phyloP scores from a whole-genome alignment of 2,888 invertebrate species.

The Oscheius sp. region DNA sequence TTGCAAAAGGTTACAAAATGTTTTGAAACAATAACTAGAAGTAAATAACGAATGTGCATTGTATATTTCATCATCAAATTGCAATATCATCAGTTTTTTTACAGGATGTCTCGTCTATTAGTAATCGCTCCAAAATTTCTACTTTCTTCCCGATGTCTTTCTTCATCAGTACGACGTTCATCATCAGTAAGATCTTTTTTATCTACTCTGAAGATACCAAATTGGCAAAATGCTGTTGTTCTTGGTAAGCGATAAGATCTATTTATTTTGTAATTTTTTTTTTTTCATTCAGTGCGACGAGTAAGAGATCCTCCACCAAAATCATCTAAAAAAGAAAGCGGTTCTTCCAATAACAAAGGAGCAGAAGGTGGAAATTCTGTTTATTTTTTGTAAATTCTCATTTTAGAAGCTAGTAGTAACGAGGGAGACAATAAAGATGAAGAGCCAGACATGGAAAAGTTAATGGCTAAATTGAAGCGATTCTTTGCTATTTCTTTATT shows the following conservation, averaged over 20 bases:
- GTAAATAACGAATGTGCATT: too few relatives aligned
- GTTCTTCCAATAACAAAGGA: neutral
- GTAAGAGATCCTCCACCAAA: neutral
- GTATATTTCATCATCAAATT: too few relatives aligned
- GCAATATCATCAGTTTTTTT: too few relatives aligned
- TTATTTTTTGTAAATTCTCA: neutral
- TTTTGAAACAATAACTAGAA: too few relatives aligned
- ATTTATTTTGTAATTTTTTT: neutral
- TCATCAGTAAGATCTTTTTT: neutral
- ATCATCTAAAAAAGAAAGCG: neutral
- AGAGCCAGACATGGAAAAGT: conserved; percentile 39
- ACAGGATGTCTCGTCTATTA: too few relatives aligned
- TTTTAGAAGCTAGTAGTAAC: neutral
- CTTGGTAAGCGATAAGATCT: neutral
- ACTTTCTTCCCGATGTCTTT: neutral
- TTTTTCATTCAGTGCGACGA: conserved; percentile 2
- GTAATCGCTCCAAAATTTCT: too few relatives aligned
- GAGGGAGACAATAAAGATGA: conserved; percentile 35
- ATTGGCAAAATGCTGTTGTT: neutral
- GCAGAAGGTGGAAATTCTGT: neutral
- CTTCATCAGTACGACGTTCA: neutral
- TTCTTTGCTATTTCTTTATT: conserved; percentile 60
- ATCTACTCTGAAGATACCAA: neutral
- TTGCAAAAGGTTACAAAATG: too few relatives aligned
- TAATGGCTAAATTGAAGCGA: conserved; percentile 54